phyloP scores from a whole-genome alignment of 2,797 vertebrate species.

The Botia kubotai region DNA sequence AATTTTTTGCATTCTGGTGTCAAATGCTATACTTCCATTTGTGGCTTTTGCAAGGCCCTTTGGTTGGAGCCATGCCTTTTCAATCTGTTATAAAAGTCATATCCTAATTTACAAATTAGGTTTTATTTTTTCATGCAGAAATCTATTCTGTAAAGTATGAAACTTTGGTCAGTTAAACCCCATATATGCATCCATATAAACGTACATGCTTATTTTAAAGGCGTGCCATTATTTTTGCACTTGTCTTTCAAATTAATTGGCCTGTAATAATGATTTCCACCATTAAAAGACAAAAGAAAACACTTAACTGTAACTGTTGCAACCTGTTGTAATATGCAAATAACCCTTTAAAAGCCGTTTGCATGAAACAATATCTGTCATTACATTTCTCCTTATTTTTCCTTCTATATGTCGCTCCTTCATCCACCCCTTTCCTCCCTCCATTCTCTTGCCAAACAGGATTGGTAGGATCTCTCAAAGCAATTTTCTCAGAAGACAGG shows the following conservation, averaged over 20 bases:
- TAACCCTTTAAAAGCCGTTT: conserved; percentile 71
- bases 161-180: neutral
- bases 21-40: neutral
- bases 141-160: neutral
- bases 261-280: conserved; percentile 11
- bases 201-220: neutral
- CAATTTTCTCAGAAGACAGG: conserved; percentile 81
- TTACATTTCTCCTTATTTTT: conserved; percentile 33
- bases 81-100: neutral
- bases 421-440: conserved; percentile 66
- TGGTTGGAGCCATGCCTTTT: neutral
- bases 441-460: conserved; percentile 81
- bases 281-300: neutral
- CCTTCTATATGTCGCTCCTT: conserved; percentile 66
- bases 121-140: neutral
- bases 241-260: conserved; percentile 16
- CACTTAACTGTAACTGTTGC: conserved; percentile 34
- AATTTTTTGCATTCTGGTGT: neutral
- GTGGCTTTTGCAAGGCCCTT: neutral
- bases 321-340: conserved; percentile 79
- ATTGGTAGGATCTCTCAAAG: conserved; percentile 81
- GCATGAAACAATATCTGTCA: conserved; percentile 11
- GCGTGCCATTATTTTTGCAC: neutral
- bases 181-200: neutral
- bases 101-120: neutral